Evolutionary conservation across 2,797 vertebrate genomes (phyloP).

Genomic region (Cetoscarus ocellatus): DNA sequence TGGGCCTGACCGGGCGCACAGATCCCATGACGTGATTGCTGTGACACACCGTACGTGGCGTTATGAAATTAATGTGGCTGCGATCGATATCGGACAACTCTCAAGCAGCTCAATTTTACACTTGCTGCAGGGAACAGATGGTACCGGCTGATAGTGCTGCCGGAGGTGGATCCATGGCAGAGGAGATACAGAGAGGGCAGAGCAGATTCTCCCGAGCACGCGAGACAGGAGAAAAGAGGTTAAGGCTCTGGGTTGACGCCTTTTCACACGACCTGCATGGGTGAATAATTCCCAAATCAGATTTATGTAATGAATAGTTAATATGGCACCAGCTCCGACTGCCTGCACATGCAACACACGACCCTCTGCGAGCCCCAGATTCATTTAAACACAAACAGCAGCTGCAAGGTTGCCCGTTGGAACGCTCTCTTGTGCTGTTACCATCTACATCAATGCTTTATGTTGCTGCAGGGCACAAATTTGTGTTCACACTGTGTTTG

Average conservation of each 20-base stretch:
- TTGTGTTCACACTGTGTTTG: constrained; percentile 66
- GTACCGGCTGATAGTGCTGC: constrained; percentile 73
- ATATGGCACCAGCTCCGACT: constrained; percentile 67
- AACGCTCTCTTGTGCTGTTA: constrained; percentile 43
- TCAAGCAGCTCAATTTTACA: constrained; percentile 81
- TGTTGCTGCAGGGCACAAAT: constrained; percentile 60
- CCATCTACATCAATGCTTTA: constrained; percentile 60
- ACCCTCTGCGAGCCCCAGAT: constrained; percentile 46
- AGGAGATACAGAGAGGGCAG: constrained; percentile 48
- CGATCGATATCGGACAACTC: constrained; percentile 77
- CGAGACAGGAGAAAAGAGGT: constrained; percentile 52
- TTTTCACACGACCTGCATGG: constrained; percentile 61
- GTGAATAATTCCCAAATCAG: constrained; percentile 73
- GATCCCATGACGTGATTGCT: constrained; percentile 65
- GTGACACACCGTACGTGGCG: constrained; percentile 58
- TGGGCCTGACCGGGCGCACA: constrained; percentile 34
- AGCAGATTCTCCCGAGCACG: constrained; percentile 47
- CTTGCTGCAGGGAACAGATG: constrained; percentile 81
- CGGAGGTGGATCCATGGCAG: constrained; percentile 65
- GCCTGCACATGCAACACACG: constrained; percentile 57
- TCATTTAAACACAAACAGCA: constrained; percentile 51
- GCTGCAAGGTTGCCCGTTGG: constrained; percentile 27
- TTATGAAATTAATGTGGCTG: constrained; percentile 77
- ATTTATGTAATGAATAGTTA: constrained; percentile 77
- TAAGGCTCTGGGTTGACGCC: constrained; percentile 47